Conservation (phyloP, 2,888 invertebrate species). For the Melipona bicolor region DNA sequence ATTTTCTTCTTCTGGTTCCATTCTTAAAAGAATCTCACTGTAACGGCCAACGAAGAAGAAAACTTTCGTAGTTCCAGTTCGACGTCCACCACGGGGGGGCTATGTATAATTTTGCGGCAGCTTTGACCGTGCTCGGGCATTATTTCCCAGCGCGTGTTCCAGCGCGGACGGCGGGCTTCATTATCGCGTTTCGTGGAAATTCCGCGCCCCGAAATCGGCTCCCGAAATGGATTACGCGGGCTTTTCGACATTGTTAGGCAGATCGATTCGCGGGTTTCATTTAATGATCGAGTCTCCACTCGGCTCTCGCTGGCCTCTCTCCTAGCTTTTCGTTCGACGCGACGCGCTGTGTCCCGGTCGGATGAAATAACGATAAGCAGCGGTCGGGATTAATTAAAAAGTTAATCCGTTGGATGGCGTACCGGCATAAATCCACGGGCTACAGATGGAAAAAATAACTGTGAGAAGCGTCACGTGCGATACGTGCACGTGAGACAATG, state of each 20-base stretch:
- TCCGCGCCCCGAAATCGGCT: slow-evolving; percentile 28
- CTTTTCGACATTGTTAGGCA: slow-evolving; percentile 52
- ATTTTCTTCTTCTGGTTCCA: no score
- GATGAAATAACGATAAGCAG: slow-evolving; percentile 41
- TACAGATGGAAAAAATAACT: slow-evolving; percentile 14
- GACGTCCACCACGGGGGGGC: neutral
- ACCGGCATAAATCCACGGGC: neutral
- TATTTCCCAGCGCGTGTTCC: slow-evolving; percentile 30
- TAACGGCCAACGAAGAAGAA: neutral
- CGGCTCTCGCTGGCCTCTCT: neutral
- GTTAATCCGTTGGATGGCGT: slow-evolving; percentile 23
- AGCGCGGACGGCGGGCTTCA: slow-evolving; percentile 23
- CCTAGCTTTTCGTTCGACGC: neutral
- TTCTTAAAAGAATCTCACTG: no score
- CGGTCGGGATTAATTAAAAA: slow-evolving; percentile 50
- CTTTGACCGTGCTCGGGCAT: neutral
- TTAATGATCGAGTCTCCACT: slow-evolving; percentile 49
- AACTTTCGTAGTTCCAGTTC: neutral
- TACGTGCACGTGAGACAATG: neutral
- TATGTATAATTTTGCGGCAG: slow-evolving; percentile 19
- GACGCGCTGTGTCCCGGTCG: neutral
- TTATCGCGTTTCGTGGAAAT: slow-evolving; percentile 42
- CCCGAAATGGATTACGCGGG: slow-evolving; percentile 49
- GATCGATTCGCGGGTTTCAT: slow-evolving; percentile 53
- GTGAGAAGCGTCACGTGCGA: neutral